phyloP scores from a whole-genome alignment of 2,888 invertebrate species.

The Rosalia funebris region DNA sequence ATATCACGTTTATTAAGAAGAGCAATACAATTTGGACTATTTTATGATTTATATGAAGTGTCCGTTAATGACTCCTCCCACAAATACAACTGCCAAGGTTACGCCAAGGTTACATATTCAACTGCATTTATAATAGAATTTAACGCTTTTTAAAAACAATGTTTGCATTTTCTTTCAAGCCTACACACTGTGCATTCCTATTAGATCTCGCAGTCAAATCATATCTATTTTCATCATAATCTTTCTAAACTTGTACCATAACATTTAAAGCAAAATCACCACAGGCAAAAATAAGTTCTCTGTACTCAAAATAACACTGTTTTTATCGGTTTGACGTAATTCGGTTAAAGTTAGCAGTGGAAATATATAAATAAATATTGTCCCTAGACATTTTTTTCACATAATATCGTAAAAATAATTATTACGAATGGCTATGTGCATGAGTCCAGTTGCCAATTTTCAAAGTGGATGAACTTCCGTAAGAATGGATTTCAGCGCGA shows the following conservation, averaged over 20 bases:
- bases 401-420: conserved; percentile 12
- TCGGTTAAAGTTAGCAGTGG: conserved; percentile 6
- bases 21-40: no score
- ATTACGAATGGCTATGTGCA: not conserved
- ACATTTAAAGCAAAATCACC: conserved; percentile 6
- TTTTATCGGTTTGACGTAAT: conserved; percentile 22
- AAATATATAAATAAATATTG: conserved; percentile 23
- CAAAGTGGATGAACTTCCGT: not conserved
- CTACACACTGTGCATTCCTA: no score
- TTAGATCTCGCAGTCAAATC: not conserved
- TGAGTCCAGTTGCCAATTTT: not conserved
- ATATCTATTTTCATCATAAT: not conserved
- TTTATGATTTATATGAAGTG: no score
- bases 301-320: conserved; percentile 11
- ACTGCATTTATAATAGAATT: no score
- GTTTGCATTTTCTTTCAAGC: no score
- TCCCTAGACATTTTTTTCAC: conserved; percentile 6
- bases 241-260: conserved; percentile 3
- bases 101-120: not conserved
- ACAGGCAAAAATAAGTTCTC: conserved; percentile 5
- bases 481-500: not conserved
- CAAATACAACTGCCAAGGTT: not conserved
- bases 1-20: no score
- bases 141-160: no score
- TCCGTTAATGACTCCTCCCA: no score